Evolutionary conservation across 37 sponge, comb jelly and placozoan genomes (phyloP), one percentile per base, ranked within the genome.

Genomic region (Bolinopsis microptera): DNA sequence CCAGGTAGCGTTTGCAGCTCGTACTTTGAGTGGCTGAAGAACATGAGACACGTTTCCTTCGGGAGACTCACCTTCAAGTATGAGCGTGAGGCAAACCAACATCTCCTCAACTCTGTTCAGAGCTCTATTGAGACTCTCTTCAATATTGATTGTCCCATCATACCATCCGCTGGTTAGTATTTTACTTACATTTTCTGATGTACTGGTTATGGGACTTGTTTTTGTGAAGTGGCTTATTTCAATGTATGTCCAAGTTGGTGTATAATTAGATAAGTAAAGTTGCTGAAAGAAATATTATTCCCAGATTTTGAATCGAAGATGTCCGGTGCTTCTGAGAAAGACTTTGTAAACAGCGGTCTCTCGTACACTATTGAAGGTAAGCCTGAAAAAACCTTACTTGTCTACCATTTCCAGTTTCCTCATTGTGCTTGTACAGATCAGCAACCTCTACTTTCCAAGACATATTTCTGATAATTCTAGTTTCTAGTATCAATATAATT

Each of bases 11-110:
- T 97, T 82, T 97, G 97, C 36, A 98, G 96, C 92, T 97, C 97
- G 1, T 99, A 99, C 94, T 99, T 99, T 94, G 99, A 99, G 94
- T 99, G 99, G 99, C 94, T 99, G 69, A 99, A 99, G 95, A 99
- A 99, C 76, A 93, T 99, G 39, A 97, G 96, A 92, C 99, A 99
- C 94, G 99, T 99, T 86, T 96, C 96, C 69, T 99, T 96, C 40
- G 99, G 99, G 0, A 93, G 96, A 38, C 95, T 99, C 16, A 95
- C 96, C 35, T 97, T 97, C 94, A 96, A 96, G 92, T 96, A 99
- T 77, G 97, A 97, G 94, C 75, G 94, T 38, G 97, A 97, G 67
- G 93, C 95, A 34, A 99, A 99, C 95, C 90, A 94, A 38, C 93
- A 96, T 67, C 95, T 99, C 16, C 94, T 99, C 26, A 86, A 86